phyloP scores from a whole-genome alignment of 37 sponge, comb jelly and placozoan species.

The Aphrocallistes beatrix region DNA sequence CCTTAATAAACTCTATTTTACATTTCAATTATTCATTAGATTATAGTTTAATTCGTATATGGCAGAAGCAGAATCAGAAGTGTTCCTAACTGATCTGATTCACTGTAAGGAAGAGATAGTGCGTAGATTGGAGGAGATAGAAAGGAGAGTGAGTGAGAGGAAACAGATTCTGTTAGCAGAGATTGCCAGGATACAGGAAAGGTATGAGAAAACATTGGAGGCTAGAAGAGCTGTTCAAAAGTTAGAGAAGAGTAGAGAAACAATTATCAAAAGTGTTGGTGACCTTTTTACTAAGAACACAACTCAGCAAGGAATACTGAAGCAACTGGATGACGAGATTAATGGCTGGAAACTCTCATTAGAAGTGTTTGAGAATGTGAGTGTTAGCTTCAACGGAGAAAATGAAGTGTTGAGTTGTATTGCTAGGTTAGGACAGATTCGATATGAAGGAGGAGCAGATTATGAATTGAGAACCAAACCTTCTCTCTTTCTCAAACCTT shows the following conservation, averaged over 20 bases:
- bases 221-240: not conserved
- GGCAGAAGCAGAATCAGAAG: not conserved
- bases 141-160: not conserved
- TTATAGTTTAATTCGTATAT: too few relatives aligned
- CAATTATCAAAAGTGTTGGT: not conserved
- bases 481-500: not conserved
- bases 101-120: not conserved
- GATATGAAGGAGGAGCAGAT: not conserved
- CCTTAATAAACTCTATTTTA: too few relatives aligned
- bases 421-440: not conserved
- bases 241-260: not conserved
- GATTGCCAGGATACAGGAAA: not conserved
- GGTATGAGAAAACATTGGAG: not conserved
- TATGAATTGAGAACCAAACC: not conserved
- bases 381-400: not conserved
- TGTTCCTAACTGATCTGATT: not conserved
- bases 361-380: not conserved
- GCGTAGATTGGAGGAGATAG: constrained; percentile 5
- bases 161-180: not conserved
- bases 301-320: not conserved
- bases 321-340: not conserved
- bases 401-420: not conserved
- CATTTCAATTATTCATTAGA: too few relatives aligned
- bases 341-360: not conserved
- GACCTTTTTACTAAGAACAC: not conserved